A percentile compares a stretch with the other conserved stretches of the same genome.
Conservation (phyloP, 2,888 invertebrate species). For the Tiphia femorata region DNA sequence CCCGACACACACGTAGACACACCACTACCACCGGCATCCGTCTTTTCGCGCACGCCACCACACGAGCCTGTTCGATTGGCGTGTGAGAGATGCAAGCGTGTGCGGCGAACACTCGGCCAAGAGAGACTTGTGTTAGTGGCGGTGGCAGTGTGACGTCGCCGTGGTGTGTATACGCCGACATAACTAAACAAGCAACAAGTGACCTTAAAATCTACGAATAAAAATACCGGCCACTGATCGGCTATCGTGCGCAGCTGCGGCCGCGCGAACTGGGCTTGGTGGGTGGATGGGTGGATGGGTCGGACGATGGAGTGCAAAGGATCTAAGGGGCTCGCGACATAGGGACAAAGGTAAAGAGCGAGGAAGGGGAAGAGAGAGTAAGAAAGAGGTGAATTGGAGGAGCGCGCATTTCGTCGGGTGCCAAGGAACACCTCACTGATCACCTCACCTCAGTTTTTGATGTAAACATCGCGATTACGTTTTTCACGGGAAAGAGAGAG, state of each 20-base stretch:
- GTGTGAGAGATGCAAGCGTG: constrained; percentile 1
- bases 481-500: not conserved
- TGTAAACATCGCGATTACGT: constrained; percentile 40
- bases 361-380: constrained; percentile 11
- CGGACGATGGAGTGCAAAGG: not conserved
- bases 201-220: constrained; percentile 67
- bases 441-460: constrained; percentile 6
- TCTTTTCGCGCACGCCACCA: too few relatives aligned
- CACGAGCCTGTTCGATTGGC: too few relatives aligned
- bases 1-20: not conserved
- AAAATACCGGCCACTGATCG: constrained; percentile 64
- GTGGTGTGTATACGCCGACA: constrained; percentile 54
- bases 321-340: not conserved
- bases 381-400: constrained; percentile 29
- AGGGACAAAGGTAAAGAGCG: not conserved
- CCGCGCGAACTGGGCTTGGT: not conserved
- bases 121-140: constrained; percentile 31
- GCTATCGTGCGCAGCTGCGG: constrained; percentile 52
- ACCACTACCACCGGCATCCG: too few relatives aligned
- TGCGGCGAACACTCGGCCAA: constrained; percentile 23
- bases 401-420: constrained; percentile 26
- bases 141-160: constrained; percentile 21
- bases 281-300: constrained; percentile 1
- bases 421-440: constrained; percentile 38
- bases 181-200: constrained; percentile 69